Base-by-base conservation (phyloP, 1,140 invertebrate species). In the Scylla paramamosain region DNA sequence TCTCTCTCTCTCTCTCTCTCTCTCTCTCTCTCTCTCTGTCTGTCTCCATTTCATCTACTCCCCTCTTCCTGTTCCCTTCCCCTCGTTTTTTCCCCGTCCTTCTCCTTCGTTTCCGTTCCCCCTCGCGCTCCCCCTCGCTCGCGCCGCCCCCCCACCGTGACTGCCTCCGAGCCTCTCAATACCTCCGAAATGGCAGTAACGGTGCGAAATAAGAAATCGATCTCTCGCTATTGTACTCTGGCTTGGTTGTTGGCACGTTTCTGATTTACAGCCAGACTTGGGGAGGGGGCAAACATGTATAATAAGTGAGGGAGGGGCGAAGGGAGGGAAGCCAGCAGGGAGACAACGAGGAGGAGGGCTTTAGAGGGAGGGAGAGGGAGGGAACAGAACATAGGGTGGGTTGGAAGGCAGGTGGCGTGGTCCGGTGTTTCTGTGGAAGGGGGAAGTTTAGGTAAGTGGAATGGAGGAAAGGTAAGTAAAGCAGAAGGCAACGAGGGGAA, bases 131-230 rank as follows among this genome's bases (percentile, higher is more conserved):
- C 52, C 59, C 87, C 45, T 32, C 87, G 31, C 14, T 32, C 39
- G 12, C 4, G 10, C 39, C 67, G 25, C 29, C 87, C 93, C 93
- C 46, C 59, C 28, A 67, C 84, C 28, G 84, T 29, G 88, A 39
- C 25, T 52, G 92, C 25, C 46, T 31, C 91, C 46, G 83, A 29
- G 4, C 82, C 83, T 45, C 67, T 94, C 93, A 91, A 83, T 94
- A 90, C 93, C 87, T 83, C 93, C 59, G 88, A 90, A 94, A 94
- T 91, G 88, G 87, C 93, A 94, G 87, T 94, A 94, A 94, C 93
- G 93, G 93, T 82, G 93, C 93, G 93, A 94, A 94, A 94, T 94
- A 94, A 91, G 93, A 90, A 91, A 94, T 94, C 93, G 93, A 94
- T 94, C 59, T 52, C 67, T 29, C n/a, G 89, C 93, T 48, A 94